A percentile compares a stretch with the other conserved stretches of the same genome.
These are phyloP conservation scores for Paracanthobrama guichenoti DNA, from an alignment of 2,113 vertebrate species.

Conservation along the genomic window DNA sequence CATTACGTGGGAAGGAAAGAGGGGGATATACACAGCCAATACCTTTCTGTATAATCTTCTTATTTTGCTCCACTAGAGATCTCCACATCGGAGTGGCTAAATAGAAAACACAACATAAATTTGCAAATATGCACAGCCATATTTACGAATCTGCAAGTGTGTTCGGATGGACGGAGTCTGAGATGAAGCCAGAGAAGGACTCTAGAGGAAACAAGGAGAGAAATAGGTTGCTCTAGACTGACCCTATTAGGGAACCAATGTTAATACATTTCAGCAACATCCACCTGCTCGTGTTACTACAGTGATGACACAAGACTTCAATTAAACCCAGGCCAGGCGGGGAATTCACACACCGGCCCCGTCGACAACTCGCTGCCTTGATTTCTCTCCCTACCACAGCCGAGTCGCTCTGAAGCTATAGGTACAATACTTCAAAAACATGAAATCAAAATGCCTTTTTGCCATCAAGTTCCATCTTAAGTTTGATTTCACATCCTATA, in stretches of 20 bases:
- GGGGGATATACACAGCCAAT: not conserved
- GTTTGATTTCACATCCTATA: not conserved
- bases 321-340: conserved; percentile 52
- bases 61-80: not conserved
- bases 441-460: not conserved
- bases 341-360: conserved; percentile 40
- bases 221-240: not conserved
- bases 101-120: not conserved
- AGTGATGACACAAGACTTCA: conserved; percentile 57
- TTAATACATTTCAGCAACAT: conserved; percentile 50
- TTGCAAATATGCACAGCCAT: not conserved
- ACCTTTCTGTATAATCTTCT: conserved; percentile 3
- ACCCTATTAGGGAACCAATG: conserved; percentile 52
- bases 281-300: conserved; percentile 43
- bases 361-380: conserved; percentile 35
- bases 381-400: conserved; percentile 24
- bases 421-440: not conserved
- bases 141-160: not conserved
- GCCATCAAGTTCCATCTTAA: not conserved
- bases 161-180: conserved; percentile 1
- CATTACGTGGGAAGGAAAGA: not conserved
- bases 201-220: not conserved
- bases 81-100: not conserved
- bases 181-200: not conserved
- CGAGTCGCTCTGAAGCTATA: not conserved